Percentiles rank a stretch among this genome's conserved stretches.
These are phyloP conservation scores for Pseudopodoces humilis DNA, from an alignment of 2,113 vertebrate genomes.

Conservation along the genomic window DNA sequence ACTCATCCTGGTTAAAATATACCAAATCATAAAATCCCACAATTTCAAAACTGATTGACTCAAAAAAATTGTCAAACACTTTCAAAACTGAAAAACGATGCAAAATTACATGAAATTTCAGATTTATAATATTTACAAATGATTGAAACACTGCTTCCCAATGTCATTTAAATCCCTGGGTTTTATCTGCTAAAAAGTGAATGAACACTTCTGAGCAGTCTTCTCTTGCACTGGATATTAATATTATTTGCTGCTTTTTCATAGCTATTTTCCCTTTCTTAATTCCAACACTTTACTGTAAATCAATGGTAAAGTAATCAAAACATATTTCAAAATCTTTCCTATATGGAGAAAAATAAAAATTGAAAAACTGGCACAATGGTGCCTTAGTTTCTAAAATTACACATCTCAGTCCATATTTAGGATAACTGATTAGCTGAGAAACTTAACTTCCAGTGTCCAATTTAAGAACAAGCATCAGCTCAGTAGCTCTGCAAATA, in stretches of 20 bases:
- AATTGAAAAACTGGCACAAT: neutral
- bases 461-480: neutral
- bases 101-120: neutral
- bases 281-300: neutral
- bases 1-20: neutral
- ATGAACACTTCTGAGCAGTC: neutral
- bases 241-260: neutral
- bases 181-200: neutral
- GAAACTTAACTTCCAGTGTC: neutral
- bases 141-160: neutral
- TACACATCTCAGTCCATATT: neutral
- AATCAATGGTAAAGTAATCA: neutral
- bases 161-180: neutral
- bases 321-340: neutral
- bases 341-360: neutral
- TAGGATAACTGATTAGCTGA: neutral
- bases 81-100: neutral
- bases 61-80: neutral
- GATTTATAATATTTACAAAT: neutral
- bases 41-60: neutral
- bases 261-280: neutral
- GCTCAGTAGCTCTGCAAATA: neutral
- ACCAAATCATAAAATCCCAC: neutral
- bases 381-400: neutral
- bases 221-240: neutral